Base-by-base conservation (phyloP, 2,888 invertebrate genomes). In the Neoaliturus tenellus region DNA sequence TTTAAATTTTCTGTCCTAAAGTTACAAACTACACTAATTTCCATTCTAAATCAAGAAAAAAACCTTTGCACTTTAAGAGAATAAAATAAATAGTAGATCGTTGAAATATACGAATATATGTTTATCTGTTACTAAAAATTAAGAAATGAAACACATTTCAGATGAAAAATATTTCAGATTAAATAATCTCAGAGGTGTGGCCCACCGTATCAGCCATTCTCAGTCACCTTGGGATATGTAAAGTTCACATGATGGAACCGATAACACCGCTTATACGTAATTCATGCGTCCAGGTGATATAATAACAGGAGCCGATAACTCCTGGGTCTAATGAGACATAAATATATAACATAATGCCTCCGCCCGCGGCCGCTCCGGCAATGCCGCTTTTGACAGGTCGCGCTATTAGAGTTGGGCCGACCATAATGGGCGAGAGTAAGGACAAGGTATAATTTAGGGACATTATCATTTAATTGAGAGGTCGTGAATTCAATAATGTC, bases 381-480 rank as follows among this genome's bases (percentile, higher is more conserved):
- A 25, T 17, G 71, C 69, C 28, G 39, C 75, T 44, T 73, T 73
- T 75, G 75, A 75, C 75, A 73, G 71, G 41, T 41, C 71, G n/a
- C 71, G 23, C 41, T 23, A 73, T 73, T 73, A 73, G 69, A 69
- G 69, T 69, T 20, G 10, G 75, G 31, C 35, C 6, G 17, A 41
- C 75, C 28, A 28, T 75, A 75, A 75, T 75, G 75, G 75, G n/a
- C 25, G 28, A 8, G 31, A 28, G 6, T 20, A 44, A 44, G 75
- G 48, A 48, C 75, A 44, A 44, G 48, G 44, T 75, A 75, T 75
- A 75, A 75, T 75, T 75, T 75, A 75, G 75, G 75, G 35, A 75
- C 75, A 75, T 75, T 75, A 75, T 75, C 75, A 75, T 75, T 75
- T 75, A 75, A 75, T 75, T 75, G 75, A 75, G 75, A 75, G 75